A percentile compares a stretch with the other conserved stretches of the same genome.
phyloP scores from a whole-genome alignment of 2,113 vertebrate species.

The Saguinus midas region DNA sequence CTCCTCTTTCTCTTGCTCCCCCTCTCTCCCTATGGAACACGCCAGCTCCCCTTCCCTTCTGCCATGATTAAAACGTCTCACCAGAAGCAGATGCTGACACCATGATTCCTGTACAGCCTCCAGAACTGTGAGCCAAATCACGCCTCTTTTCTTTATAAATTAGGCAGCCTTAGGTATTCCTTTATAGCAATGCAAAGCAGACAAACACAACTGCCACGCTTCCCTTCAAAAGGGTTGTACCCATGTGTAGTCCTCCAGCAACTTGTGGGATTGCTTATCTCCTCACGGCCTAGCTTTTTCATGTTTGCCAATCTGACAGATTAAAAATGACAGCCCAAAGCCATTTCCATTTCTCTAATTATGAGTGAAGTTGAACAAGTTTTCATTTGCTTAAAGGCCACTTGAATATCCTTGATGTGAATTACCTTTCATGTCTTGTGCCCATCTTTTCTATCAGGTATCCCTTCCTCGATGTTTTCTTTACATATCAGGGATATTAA shows the following conservation, averaged over 20 bases:
- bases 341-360: conserved; percentile 32
- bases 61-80: too few relatives aligned
- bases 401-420: background rate
- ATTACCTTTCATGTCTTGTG: background rate
- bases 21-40: too few relatives aligned
- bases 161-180: too few relatives aligned
- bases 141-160: too few relatives aligned
- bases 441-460: background rate
- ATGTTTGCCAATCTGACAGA: conserved; percentile 3
- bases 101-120: too few relatives aligned
- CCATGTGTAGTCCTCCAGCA: background rate
- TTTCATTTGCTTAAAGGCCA: background rate
- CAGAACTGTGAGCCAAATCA: too few relatives aligned
- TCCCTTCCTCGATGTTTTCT: background rate
- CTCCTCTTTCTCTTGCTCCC: too few relatives aligned
- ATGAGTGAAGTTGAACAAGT: background rate
- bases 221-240: background rate
- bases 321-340: background rate
- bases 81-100: too few relatives aligned
- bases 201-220: too few relatives aligned
- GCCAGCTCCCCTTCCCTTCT: too few relatives aligned
- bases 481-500: background rate
- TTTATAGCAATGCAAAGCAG: too few relatives aligned
- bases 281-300: background rate
- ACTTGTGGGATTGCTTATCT: rapidly evolving